Evolutionary conservation across 2,888 invertebrate species (phyloP), one percentile per base, ranked within the genome.

Genomic region (Eutolmus rufibarbis): DNA sequence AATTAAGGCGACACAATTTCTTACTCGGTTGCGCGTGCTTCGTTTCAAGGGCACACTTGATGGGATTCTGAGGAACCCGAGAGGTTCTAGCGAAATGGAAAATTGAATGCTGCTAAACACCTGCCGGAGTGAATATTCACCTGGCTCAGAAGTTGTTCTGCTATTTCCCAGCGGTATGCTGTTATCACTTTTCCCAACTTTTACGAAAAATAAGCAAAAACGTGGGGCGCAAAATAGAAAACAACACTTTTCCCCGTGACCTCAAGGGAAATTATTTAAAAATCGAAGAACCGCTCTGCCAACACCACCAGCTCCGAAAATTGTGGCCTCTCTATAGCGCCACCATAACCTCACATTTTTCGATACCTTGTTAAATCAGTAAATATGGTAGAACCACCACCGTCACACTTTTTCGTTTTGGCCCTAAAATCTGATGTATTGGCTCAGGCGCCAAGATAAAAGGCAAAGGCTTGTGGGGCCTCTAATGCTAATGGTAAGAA

Each of bases 1-100:
- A 79, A 79, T 79, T 79, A 79, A 79, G 79, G 46, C 28, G 79
- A 79, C 79, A 79, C 46, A 46, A 46, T 79, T 79, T 46, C 43
- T 46, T 46, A 79, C 43, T 40, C 46, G 51, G 79, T 79, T 79
- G 43, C 79, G 79, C 43, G 23, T 40, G 43, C 46, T 46, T 79
- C 28, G 40, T 46, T 79, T 46, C 79, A 79, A 79, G 79, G 79
- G 40, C 46, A 37, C 40, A 16, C 46, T 46, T 79, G 46, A 79
- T 46, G 79, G 79, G 43, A 46, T 40, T 40, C 46, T 46, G 28
- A 46, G 79, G 77, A 77, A 79, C 40, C 79, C 0, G 76, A 40
- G 46, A 12, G 28, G 28, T 28, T 40, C 43, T 46, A 79, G 28
- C 8, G 46, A 28, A 79, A 79, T 79, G 79, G 79, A 46, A 79